phyloP scores from a whole-genome alignment of 2,888 invertebrate genomes.

The Ophion obscuratus region DNA sequence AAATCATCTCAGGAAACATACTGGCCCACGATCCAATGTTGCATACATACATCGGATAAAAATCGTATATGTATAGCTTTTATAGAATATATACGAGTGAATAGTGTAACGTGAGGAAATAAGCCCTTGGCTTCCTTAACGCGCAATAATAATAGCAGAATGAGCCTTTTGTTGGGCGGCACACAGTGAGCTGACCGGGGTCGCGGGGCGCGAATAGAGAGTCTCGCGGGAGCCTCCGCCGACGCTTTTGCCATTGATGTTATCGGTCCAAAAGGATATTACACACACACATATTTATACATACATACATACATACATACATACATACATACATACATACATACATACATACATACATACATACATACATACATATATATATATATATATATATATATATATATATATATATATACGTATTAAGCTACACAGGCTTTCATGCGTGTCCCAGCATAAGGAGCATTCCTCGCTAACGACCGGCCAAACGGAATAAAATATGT shows the following conservation, averaged over 20 bases:
- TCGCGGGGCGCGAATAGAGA: slow-evolving; percentile 77
- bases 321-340: too few relatives aligned
- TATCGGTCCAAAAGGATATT: slow-evolving; percentile 73
- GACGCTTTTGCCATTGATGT: slow-evolving; percentile 71
- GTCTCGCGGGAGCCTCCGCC: slow-evolving; percentile 58
- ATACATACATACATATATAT: too few relatives aligned
- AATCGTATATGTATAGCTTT: too few relatives aligned
- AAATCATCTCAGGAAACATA: too few relatives aligned
- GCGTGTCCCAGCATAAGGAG: slow-evolving; percentile 70
- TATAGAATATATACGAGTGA: slow-evolving; percentile 19
- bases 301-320: too few relatives aligned
- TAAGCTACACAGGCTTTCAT: slow-evolving; percentile 69
- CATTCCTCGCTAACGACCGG: slow-evolving; percentile 72
- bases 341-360: neutral
- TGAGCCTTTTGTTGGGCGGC: slow-evolving; percentile 77
- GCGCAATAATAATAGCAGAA: slow-evolving; percentile 80
- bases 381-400: neutral
- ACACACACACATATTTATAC: too few relatives aligned
- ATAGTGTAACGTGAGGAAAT: slow-evolving; percentile 68
- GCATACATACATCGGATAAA: too few relatives aligned
- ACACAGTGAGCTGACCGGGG: slow-evolving; percentile 68
- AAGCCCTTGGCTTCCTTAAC: slow-evolving; percentile 74
- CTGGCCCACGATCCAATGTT: too few relatives aligned
- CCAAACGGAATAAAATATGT: slow-evolving; percentile 67
- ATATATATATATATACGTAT: slow-evolving; percentile 11